A percentile compares a stretch with the other conserved stretches of the same genome.
phyloP scores from a whole-genome alignment of 2,113 vertebrate species.

The Elephas maximus region DNA sequence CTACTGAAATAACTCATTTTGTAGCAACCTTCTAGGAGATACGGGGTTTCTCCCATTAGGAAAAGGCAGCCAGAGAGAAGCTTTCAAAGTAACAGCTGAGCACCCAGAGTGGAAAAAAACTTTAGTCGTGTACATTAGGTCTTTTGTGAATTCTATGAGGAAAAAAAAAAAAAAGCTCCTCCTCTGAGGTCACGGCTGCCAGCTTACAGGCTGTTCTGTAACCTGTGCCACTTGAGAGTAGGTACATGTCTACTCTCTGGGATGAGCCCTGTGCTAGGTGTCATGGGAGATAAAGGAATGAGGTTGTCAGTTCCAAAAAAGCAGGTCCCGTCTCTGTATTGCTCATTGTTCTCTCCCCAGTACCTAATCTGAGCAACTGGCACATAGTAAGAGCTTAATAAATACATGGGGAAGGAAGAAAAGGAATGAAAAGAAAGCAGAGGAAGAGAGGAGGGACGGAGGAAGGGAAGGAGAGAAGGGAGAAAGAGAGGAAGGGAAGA shows the following conservation, averaged over 20 bases:
- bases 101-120: background rate
- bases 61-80: constrained; percentile 50
- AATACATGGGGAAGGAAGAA: background rate
- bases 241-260: background rate
- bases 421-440: no score
- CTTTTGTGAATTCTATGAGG: background rate
- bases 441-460: background rate
- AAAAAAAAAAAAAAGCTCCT: background rate
- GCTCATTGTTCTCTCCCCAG: background rate
- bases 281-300: background rate
- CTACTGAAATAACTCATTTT: background rate
- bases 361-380: background rate
- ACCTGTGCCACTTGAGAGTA: background rate
- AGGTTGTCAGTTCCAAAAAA: background rate
- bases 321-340: background rate
- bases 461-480: background rate
- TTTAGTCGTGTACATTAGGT: background rate
- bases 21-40: constrained; percentile 33
- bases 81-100: constrained; percentile 34
- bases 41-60: background rate
- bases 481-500: background rate
- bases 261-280: background rate
- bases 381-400: background rate
- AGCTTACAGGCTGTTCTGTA: background rate
- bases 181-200: background rate